A percentile compares a stretch with the other conserved stretches of the same genome.
Evolutionary conservation across 2,888 invertebrate species (phyloP).

Genomic region (Brachyopa scutellaris): DNA sequence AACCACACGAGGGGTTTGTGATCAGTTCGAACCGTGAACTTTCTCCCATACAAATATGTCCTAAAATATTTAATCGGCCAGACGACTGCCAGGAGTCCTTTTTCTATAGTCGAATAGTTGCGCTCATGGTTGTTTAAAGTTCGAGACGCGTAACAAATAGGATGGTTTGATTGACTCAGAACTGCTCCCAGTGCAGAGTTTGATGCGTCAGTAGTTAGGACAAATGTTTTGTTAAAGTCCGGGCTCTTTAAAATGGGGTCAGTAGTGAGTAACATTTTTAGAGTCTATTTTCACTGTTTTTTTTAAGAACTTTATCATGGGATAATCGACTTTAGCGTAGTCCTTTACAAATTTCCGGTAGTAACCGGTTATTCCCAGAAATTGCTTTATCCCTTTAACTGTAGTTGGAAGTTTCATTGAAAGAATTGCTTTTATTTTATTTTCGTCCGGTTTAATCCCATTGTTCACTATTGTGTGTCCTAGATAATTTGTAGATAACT

Average conservation of each 20-base stretch:
- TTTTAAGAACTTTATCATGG: no score
- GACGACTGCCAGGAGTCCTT: slow-evolving; percentile 77
- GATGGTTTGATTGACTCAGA: slow-evolving; percentile 41
- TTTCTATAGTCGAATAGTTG: no score
- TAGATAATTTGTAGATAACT: neutral
- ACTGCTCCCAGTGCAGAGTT: slow-evolving; percentile 46
- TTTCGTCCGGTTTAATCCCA: neutral
- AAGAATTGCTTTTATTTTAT: neutral
- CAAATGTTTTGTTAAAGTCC: no score
- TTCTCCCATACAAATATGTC: no score
- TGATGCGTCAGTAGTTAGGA: slow-evolving; percentile 61
- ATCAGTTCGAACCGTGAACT: slow-evolving; percentile 75
- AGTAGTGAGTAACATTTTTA: slow-evolving; percentile 21
- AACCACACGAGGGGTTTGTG: slow-evolving; percentile 18
- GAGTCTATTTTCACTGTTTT: no score
- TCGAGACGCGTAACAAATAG: slow-evolving; percentile 69
- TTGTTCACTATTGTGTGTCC: neutral
- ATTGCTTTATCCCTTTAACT: no score
- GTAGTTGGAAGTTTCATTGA: no score
- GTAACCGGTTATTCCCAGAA: no score
- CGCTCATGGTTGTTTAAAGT: slow-evolving; percentile 73
- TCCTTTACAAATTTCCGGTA: no score
- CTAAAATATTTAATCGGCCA: slow-evolving; percentile 78
- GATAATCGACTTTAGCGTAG: no score
- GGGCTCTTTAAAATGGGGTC: slow-evolving; percentile 60